Evolutionary conservation across 2,113 vertebrate species (phyloP), one percentile per base, ranked within the genome.

Genomic region (Meles meles): DNA sequence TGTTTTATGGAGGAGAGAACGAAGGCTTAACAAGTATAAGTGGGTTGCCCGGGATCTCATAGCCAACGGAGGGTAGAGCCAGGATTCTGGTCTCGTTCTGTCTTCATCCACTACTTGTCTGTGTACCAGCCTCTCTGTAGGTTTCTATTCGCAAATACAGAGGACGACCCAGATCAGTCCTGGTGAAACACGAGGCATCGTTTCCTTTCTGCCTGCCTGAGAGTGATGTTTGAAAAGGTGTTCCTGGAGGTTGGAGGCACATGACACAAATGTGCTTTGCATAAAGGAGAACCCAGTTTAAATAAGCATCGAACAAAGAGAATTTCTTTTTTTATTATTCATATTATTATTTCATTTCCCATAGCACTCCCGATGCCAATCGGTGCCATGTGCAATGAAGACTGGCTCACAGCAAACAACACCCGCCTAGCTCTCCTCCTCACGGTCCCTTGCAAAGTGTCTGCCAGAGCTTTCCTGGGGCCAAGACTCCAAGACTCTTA

Each of bases 341-440:
- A 69, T 44, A 9, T 57, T 34, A 14, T 55, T 37, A 49, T 49
- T 52, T 85, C 84, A 80, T 37, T 7, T 37, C 37, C 34, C 11
- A 29, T 2, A 9, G 1, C 21, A 65, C 21, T 39, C 21, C 5
- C 31, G 47, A 1, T 11, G 14, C 37, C n/a, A 88, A 39, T 25
- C 49, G 65, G 9, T 29, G 42, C 14, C n/a, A 3, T 29, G 17
- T 92, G 13, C 18, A 83, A 71, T 25, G 17, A 52, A 90, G 37
- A 25, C 57, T 8, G 25, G 34, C 29, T 6, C 49, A 37, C 0
- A 2, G 4, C 42, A 37, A 37, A 88, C 18, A 9, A 18, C n/a
- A 29, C 4, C 0, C 11, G 17, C 15, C 69, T n/a, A 17, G 13
- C 21, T n/a, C 0, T 13, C 1, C 1, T n/a, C 23, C 37, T 67